Evolutionary conservation across 2,888 invertebrate species (phyloP).

Genomic region (Tenthredo distinguenda): DNA sequence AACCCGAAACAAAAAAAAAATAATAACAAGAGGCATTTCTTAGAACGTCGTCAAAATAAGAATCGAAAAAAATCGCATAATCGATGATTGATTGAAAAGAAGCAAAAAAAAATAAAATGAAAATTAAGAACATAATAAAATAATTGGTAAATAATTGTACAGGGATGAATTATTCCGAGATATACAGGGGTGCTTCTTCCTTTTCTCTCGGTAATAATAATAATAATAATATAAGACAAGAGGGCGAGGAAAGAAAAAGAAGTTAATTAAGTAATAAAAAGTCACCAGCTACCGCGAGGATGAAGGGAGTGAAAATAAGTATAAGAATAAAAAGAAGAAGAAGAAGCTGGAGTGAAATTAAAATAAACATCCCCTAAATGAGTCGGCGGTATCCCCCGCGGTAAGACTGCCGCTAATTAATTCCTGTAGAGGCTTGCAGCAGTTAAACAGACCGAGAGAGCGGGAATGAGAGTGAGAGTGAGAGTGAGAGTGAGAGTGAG

Average conservation of each 20-base stretch:
- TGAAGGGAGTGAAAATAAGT: slow-evolving; percentile 54
- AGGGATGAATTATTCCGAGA: background rate
- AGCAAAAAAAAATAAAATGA: background rate
- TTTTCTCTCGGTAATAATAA: background rate
- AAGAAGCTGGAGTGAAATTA: slow-evolving; percentile 69
- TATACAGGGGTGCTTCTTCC: background rate
- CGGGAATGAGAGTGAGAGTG: slow-evolving; percentile 50
- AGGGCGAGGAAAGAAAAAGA: background rate
- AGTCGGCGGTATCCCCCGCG: slow-evolving; percentile 63
- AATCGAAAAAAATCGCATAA: background rate
- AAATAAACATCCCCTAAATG: slow-evolving; percentile 76
- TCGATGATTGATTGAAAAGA: background rate
- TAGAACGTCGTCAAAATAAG: background rate
- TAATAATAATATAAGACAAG: background rate
- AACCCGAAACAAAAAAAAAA: too few species aligned
- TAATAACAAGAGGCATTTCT: too few species aligned
- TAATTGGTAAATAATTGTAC: background rate
- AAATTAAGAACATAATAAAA: background rate
- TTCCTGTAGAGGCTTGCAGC: slow-evolving; percentile 65
- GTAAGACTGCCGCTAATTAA: slow-evolving; percentile 74
- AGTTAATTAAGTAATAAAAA: slow-evolving; percentile 49
- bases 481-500: slow-evolving; percentile 13
- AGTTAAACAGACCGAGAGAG: slow-evolving; percentile 70
- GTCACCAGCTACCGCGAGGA: slow-evolving; percentile 44
- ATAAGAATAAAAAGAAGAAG: slow-evolving; percentile 55